phyloP scores from a whole-genome alignment of 2,797 vertebrate species.

The Potorous gilbertii region DNA sequence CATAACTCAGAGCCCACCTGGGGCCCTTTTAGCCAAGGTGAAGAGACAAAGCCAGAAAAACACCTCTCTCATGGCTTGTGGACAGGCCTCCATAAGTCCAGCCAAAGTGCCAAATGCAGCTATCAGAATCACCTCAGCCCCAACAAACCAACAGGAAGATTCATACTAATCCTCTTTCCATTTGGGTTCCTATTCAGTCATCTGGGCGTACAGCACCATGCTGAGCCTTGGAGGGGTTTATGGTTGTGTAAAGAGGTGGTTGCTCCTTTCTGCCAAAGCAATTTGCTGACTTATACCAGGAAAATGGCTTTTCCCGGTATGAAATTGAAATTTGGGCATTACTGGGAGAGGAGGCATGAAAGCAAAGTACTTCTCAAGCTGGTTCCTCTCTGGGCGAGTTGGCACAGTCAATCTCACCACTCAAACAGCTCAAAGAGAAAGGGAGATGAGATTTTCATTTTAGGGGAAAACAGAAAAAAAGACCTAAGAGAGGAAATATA shows the following conservation, averaged over 20 bases:
- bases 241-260: neutral
- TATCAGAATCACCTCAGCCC: no score
- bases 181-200: neutral
- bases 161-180: neutral
- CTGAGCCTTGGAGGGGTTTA: neutral
- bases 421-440: neutral
- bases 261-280: neutral
- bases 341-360: no score
- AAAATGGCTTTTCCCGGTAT: neutral
- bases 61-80: accelerated
- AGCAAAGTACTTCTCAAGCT: neutral
- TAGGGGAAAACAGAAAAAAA: neutral
- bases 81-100: neutral
- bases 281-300: neutral
- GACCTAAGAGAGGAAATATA: neutral
- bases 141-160: neutral
- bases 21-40: neutral
- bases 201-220: accelerated
- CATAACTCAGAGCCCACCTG: neutral
- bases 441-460: neutral
- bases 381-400: neutral
- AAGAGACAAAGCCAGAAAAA: neutral
- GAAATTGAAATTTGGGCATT: neutral
- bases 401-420: neutral
- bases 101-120: no score